Evolutionary conservation across 2,113 vertebrate species (phyloP), one percentile per base, ranked within the genome.

Genomic region (Sebastes fasciatus): DNA sequence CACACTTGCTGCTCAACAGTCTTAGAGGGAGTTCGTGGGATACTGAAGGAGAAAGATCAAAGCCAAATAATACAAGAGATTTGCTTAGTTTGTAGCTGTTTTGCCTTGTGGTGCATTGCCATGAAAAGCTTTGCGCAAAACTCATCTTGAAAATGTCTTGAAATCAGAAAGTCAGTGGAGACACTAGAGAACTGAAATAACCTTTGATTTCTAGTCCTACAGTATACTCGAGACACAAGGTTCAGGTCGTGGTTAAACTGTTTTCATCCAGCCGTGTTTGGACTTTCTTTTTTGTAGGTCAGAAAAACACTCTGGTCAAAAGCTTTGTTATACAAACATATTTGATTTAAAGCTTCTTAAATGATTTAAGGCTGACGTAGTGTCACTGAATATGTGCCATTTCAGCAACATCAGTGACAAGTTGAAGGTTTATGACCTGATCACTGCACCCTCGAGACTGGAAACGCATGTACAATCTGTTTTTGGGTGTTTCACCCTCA

Each of bases 31-130:
- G 14, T 64, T 73, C 8, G n/a, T 60, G 43, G 6, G 34, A 49
- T 66, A 17, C 40, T 66, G 69, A 45, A 64, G 45, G 26, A 21
- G 64, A 81, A 40, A 60, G 14, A 77, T 75, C 49, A 75, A 84
- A 86, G 66, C 23, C 14, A 66, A 79, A n/a, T 45, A 26, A 64
- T 46, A 17, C 14, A 43, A 55, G 42, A 75, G 55, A 77, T 77
- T 17, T 54, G 23, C 65, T 83, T 46, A 55, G 57, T 65, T 77
- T 74, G n/a, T 48, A 63, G 76, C 70, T 66, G 2, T 75, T 54
- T n/a, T n/a, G n/a, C n/a, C 43, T 66, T 72, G 45, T 58, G 73
- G 49, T 54, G 51, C 43, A 42, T 48, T 46, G 12, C 48, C 5
- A 21, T 5, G 1, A 4, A 74, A 74, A 64, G 21, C 16, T 48